Evolutionary conservation across 2,888 invertebrate genomes (phyloP), one percentile per base, ranked within the genome.

Genomic region (Anoplius nigerrimus): DNA sequence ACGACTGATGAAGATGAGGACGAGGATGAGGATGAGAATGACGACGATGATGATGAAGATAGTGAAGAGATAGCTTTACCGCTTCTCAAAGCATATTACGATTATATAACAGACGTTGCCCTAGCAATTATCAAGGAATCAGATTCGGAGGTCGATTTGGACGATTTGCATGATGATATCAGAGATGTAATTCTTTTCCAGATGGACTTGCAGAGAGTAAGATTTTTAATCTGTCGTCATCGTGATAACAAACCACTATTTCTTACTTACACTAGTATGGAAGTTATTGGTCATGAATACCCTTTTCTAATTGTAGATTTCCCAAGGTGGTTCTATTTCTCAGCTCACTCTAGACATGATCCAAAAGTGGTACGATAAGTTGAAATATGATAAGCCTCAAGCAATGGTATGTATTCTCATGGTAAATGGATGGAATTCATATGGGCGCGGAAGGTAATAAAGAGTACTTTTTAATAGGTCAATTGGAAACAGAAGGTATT

Each of bases 131-230:
- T 56, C 4, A 54, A 67, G 11, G 51, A 60, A 13, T 55, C 63
- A 54, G 65, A 56, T 45, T 53, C 52, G 4, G n/a, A 54, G 13
- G 24, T 66, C 20, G 4, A 46, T 11, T 21, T 34, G 16, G 20
- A 60, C 2, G 46, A 45, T 22, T 46, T 74, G 16, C 22, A 16
- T 16, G 34, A 61, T 16, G 74, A 74, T 16, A 54, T 66, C 16
- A 20, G 58, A 15, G 62, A 71, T 27, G 45, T 74, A 27, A 22
- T 71, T 13, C 22, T 55, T 53, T 74, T 74, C 21, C 66, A 62
- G 48, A 20, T n/a, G n/a, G n/a, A n/a, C n/a, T n/a, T n/a, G n/a
- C n/a, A n/a, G n/a, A n/a, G n/a, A n/a, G n/a, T n/a, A n/a, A n/a
- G n/a, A n/a, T n/a, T n/a, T n/a, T n/a, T n/a, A n/a, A n/a, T n/a